Base-by-base conservation (phyloP, 2,888 invertebrate species). In the Harpagoxenus sublaevis region DNA sequence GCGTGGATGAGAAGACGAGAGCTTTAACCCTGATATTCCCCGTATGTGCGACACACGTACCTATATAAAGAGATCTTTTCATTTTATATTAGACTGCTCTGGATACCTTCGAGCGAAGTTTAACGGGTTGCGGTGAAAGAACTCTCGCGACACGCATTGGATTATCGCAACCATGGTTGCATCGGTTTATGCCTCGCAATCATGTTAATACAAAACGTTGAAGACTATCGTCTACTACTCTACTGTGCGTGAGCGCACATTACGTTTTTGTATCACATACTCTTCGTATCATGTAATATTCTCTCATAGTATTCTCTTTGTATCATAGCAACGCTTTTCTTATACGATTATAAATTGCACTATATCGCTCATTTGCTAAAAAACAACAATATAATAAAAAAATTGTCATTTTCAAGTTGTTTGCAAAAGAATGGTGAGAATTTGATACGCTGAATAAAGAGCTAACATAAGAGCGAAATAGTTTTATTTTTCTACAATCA, bases 11-110 rank as follows among this genome's bases (percentile, higher is more conserved):
- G 62, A 55, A 66, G 75, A 55, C 53, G 79, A 65, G 82, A 86
- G 81, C 88, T 88, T 79, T 78, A 86, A 86, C 81, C 75, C 35
- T 68, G 88, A 71, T 73, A 48, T 60, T 57, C 42, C 70, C 35
- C 31, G 1, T 68, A n/a, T 12, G 18, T 10, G 57, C 31, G 79
- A 42, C 77, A 55, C 55, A 57, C 18, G 31, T 15, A 68, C 42
- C 2, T 8, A 42, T 5, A 9, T 9, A 31, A 68, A 48, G 73
- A 81, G 18, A 28, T 48, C 60, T 51, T 73, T 81, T 60, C 71
- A 81, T 81, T 81, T 81, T 81, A 62, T 62, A 62, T 81, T 73
- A 62, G 73, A 35, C 79, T 73, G 63, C 63, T 35, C 63, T 35
- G 75, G 75, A 68, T 78, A 51, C 9, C 65, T 65, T 35, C 65